Evolutionary conservation across 2,113 vertebrate genomes (phyloP), one percentile per base, ranked within the genome.

Genomic region (Heterochromis multidens): DNA sequence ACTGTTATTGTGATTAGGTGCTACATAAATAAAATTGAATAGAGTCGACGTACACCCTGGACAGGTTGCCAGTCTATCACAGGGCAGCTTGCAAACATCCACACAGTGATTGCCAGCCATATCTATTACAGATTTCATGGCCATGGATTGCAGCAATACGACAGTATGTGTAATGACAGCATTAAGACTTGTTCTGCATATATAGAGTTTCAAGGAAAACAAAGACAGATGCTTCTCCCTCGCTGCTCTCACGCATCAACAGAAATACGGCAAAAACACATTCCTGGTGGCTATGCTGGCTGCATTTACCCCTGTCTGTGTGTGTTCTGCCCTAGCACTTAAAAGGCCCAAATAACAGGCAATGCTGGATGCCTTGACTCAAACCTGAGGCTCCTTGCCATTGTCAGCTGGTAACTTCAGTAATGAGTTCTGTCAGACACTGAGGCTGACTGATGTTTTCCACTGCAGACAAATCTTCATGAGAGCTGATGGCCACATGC

Each of bases 351-450:
- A 82, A 87, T 81, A 87, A 81, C 58, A 83, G 82, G 84, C 61
- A 49, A 78, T 76, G 84, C 87, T 80, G 79, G 83, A 61, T 84
- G 87, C 81, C 67, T 87, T 77, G 86, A 87, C 87, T 85, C 0
- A 61, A 23, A 78, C 74, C 80, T 60, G 85, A 89, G 83, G 90
- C 81, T 88, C 76, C 92, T 94, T 94, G 90, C 90, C 93, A 92
- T 89, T 87, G 88, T 95, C 94, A 94, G 81, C 61, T 79, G 82
- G 89, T 83, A 85, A 87, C 63, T 65, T 88, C 86, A 84, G 87
- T 91, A 94, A 94, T 89, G 81, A 87, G 84, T 81, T 89, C 27
- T 92, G 92, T 93, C 93, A 93, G 94, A 92, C 80, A 37, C 86
- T 89, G 88, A 88, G 65, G 81, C 78, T 80, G 88, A 89, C 81